These are phyloP conservation scores for Acanthopagrus latus DNA, from an alignment of 2,797 vertebrate species.

Conservation along the genomic window DNA sequence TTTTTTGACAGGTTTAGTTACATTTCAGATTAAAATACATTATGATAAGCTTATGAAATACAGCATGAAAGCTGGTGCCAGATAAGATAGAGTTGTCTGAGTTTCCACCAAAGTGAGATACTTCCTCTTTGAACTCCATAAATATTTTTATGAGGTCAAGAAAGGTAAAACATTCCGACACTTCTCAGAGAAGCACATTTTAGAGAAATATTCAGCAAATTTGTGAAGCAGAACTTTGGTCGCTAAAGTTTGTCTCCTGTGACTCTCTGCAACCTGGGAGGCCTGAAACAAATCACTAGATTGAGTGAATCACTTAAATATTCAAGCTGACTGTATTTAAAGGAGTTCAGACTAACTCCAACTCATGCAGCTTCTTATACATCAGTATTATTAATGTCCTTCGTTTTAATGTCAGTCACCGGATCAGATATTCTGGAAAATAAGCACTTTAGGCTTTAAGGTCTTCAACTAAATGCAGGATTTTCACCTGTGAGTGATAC, in stretches of 20 bases:
- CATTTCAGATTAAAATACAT: neutral
- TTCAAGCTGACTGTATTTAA: neutral
- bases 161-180: too few species aligned
- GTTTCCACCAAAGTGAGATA: neutral
- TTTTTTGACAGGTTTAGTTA: neutral
- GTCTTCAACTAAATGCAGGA: neutral
- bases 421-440: neutral
- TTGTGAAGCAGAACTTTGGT: neutral
- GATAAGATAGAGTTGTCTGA: neutral
- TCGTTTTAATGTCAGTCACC: neutral
- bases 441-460: neutral
- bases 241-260: neutral
- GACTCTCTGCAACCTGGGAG: neutral
- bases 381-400: neutral
- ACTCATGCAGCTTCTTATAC: neutral
- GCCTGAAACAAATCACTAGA: neutral
- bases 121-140: neutral
- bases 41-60: neutral
- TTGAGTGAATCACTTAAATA: neutral
- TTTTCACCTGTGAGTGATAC: neutral
- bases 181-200: too few species aligned
- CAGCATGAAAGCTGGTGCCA: neutral
- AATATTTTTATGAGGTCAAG: neutral
- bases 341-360: neutral
- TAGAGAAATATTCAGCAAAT: neutral